A percentile compares a stretch with the other conserved stretches of the same genome.
These are phyloP conservation scores for Bombus consobrinus DNA, from an alignment of 1,140 invertebrate species.

Conservation along the genomic window DNA sequence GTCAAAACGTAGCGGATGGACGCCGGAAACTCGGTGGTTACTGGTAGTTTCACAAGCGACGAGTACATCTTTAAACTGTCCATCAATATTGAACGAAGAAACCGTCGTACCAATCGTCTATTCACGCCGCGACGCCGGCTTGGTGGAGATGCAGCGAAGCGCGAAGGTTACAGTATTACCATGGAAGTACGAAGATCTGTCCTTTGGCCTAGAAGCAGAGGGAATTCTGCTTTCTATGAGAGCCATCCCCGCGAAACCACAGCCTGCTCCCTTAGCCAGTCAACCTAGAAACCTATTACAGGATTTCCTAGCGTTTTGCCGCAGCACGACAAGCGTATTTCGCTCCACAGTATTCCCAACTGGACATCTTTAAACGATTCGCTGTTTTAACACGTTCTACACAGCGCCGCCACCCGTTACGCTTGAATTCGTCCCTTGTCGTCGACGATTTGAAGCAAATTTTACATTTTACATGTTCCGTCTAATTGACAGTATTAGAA, in stretches of 20 bases:
- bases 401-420: neutral
- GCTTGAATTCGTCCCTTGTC: too few relatives aligned
- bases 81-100: constrained; percentile 37
- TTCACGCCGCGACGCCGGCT: neutral
- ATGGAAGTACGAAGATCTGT: constrained; percentile 36
- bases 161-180: constrained; percentile 32
- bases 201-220: constrained; percentile 39
- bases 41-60: neutral
- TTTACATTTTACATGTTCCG: neutral
- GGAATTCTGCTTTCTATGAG: constrained; percentile 39
- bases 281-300: constrained; percentile 53
- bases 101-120: constrained; percentile 26
- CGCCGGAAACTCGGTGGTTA: neutral
- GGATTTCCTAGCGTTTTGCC: constrained; percentile 50
- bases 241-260: constrained; percentile 35
- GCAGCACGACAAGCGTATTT: constrained; percentile 38
- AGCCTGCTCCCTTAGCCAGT: constrained; percentile 33
- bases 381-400: constrained; percentile 39
- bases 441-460: neutral
- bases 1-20: neutral
- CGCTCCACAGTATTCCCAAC: constrained; percentile 28
- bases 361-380: constrained; percentile 41
- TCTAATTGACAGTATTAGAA: neutral
- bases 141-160: neutral
- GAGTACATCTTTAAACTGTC: constrained; percentile 21